A percentile compares a stretch with the other conserved stretches of the same genome.
These are phyloP conservation scores for Apotomis capreana DNA, from an alignment of 2,888 invertebrate genomes.

Conservation along the genomic window DNA sequence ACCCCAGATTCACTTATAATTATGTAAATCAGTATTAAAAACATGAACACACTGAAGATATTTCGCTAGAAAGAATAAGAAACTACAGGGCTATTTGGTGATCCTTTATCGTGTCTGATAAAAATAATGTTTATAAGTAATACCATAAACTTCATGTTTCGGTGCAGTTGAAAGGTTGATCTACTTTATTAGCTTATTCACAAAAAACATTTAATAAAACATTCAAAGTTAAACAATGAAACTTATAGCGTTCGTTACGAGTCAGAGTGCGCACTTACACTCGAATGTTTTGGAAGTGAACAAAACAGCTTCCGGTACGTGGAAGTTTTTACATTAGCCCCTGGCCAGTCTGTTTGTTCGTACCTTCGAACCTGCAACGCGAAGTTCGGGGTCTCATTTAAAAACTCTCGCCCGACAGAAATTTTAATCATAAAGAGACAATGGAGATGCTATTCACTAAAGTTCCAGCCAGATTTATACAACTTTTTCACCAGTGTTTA, in stretches of 20 bases:
- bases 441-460: slow-evolving; percentile 67
- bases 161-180: too few species aligned
- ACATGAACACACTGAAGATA: too few species aligned
- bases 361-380: slow-evolving; percentile 69
- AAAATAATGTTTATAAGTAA: too few species aligned
- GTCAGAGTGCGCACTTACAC: slow-evolving; percentile 57
- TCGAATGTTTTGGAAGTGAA: slow-evolving; percentile 71
- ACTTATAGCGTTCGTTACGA: slow-evolving; percentile 34
- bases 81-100: too few species aligned
- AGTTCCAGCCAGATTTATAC: slow-evolving; percentile 65
- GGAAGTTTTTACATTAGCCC: slow-evolving; percentile 79
- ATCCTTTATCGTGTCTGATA: too few species aligned
- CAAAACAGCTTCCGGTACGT: slow-evolving; percentile 63
- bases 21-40: too few species aligned
- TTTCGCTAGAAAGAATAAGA: too few species aligned
- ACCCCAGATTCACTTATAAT: too few species aligned
- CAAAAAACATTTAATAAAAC: slow-evolving; percentile 1
- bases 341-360: slow-evolving; percentile 71
- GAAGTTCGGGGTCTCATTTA: slow-evolving; percentile 76
- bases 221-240: slow-evolving; percentile 28
- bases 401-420: slow-evolving; percentile 64
- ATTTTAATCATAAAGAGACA: slow-evolving; percentile 79
- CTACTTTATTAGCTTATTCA: too few species aligned
- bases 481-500: slow-evolving; percentile 56
- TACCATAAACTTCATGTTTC: too few species aligned